A percentile compares a stretch with the other conserved stretches of the same genome.
phyloP scores from a whole-genome alignment of 2,888 invertebrate species.

The Napeogenes sylphis region DNA sequence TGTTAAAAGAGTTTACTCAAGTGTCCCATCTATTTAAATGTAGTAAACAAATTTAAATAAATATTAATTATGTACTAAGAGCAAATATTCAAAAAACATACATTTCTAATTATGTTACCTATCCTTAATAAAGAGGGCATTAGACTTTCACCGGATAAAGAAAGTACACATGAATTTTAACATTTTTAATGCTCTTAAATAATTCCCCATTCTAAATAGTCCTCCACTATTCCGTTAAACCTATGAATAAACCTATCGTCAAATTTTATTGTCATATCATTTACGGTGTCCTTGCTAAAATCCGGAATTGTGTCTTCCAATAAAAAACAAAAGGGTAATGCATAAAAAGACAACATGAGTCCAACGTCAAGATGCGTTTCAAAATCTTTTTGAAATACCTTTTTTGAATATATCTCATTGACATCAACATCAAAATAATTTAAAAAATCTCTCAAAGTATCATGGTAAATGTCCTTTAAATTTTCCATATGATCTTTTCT shows the following conservation, averaged over 20 bases:
- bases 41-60: too few relatives aligned
- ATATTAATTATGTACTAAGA: too few relatives aligned
- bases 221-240: conserved; percentile 4
- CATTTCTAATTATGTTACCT: too few relatives aligned
- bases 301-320: neutral
- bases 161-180: too few relatives aligned
- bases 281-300: neutral
- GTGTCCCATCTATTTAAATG: neutral
- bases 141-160: too few relatives aligned
- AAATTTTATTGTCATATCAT: neutral
- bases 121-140: too few relatives aligned
- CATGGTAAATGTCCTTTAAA: conserved; percentile 1
- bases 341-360: conserved; percentile 1
- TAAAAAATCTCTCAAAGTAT: neutral
- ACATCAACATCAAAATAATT: conserved; percentile 2
- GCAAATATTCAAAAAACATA: too few relatives aligned
- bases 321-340: neutral
- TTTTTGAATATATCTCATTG: conserved; percentile 2
- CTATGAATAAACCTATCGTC: neutral
- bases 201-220: conserved; percentile 4
- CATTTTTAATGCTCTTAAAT: neutral
- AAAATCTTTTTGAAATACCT: neutral
- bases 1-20: neutral
- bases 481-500: neutral
- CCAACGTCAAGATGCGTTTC: conserved; percentile 1